Evolutionary conservation across 2,797 vertebrate genomes (phyloP), one percentile per base, ranked within the genome.

Genomic region (Gallirallus australis): DNA sequence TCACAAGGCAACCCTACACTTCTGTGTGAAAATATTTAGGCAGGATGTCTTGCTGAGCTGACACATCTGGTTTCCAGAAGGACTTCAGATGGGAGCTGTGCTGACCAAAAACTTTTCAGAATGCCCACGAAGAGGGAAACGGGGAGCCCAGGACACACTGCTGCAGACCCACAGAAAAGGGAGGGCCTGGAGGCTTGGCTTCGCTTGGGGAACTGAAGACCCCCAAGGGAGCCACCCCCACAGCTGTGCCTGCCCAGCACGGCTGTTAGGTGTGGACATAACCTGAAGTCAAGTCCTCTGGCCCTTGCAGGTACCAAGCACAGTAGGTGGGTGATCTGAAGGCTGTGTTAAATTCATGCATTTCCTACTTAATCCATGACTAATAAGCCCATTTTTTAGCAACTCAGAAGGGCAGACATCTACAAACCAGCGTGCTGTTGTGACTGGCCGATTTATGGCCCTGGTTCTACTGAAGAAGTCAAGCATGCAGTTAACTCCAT

Each of bases 61-160:
- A 94, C 86, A 94, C 97, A 97, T 96, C 95, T 97, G 96, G 95
- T 86, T 86, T 92, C 90, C 96, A 97, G 97, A 95, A 95, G 73
- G 77, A 63, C 50, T 91, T 86, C 59, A 75, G 86, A 89, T 82
- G 73, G 48, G 37, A 96, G 71, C 63, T 86, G 70, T 35, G 31
- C 75, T 45, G 53, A 82, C 75, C 63, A 94, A 92, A 80, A 81
- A 56, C 56, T 81, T 77, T 76, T 78, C 86, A 80, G 64, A 65
- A 93, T 73, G 78, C 33, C 56, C 78, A 80, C 0, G 0, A 64
- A 96, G 47, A 68, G 25, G 37, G 56, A 81, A 73, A 72, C 1
- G 1, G 47, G 30, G 75, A 91, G 47, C 47, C 57, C 73, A 35
- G 83, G 45, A 73, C 57, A 65, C 23, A 20, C 25, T 35, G 68